Base-by-base conservation (phyloP, 2,797 vertebrate species). In the Sebastes diploproa region DNA sequence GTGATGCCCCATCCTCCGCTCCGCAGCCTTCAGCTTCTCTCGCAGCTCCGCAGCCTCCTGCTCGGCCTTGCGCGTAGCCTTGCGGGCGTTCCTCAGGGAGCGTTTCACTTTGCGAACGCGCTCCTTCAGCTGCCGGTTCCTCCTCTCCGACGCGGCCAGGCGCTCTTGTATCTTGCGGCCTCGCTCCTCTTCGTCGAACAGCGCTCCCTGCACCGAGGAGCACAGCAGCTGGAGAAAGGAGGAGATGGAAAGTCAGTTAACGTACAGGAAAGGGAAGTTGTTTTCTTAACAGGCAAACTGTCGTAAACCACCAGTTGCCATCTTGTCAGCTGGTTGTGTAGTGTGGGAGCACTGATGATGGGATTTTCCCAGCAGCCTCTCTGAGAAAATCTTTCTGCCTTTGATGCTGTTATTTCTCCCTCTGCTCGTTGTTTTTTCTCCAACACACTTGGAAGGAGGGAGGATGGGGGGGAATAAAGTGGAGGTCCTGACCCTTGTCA, bases 181-280 rank as follows among this genome's bases (percentile, higher is more conserved):
- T 0, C 95, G 95, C 79, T 98, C 98, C 94, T 99, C 98, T 87
- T 99, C 98, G 83, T 99, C 97, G 22, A 98, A 98, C 76, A 99
- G 94, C 5, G 97, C 98, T 77, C 95, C 97, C 94, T 99, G 98
- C 87, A 99, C 95, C 0, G 98, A 99, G 6, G 97, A 97, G 58
- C 98, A 99, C 96, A 99, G 94, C 87, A 99, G 95, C 98, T 99
- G 94, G 29, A 52, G 69, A n/a, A 5, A 42, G 38, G 36, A 76
- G 23, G 59, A 32, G 18, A 54, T 36, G 8, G 18, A 56, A 5
- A 25, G 67, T n/a, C 9, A 68, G 83, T 73, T 64, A 72, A 32
- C 63, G 46, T 62, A 42, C 32, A 20, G 14, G 16, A 59, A 32
- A 18, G 29, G 30, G 29, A 52, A n/a, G 50, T 52, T 82, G 76